Conservation (phyloP, 2,888 invertebrate genomes). For the Caenorhabditis angaria region DNA sequence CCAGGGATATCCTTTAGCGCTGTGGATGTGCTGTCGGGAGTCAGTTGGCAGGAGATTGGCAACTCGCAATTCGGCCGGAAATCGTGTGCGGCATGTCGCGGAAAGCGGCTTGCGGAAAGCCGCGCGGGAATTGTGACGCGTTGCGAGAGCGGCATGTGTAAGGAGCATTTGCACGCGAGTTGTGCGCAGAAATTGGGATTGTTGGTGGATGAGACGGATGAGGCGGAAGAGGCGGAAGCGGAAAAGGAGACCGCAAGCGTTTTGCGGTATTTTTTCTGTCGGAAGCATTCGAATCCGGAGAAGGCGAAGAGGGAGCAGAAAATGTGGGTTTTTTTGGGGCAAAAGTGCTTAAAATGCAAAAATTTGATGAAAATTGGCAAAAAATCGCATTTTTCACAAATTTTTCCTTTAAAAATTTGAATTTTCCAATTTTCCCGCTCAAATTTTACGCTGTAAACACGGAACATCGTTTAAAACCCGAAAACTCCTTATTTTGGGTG, state of each 20-base stretch:
- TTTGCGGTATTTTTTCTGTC: slow-evolving; percentile 61
- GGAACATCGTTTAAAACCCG: too few species aligned
- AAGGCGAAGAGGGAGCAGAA: slow-evolving; percentile 38
- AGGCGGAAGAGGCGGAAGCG: slow-evolving; percentile 24
- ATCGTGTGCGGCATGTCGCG: slow-evolving; percentile 86
- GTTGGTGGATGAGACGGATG: slow-evolving; percentile 57
- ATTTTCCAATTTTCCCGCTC: too few species aligned
- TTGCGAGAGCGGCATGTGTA: slow-evolving; percentile 98
- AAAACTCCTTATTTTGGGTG: too few species aligned
- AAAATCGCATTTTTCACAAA: too few species aligned
- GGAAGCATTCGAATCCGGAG: slow-evolving; percentile 56
- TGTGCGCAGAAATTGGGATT: slow-evolving; percentile 76
- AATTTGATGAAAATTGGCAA: not conserved
- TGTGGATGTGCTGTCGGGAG: slow-evolving; percentile 84
- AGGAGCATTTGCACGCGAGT: slow-evolving; percentile 95
- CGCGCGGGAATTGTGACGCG: slow-evolving; percentile 93
- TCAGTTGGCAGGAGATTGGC: slow-evolving; percentile 96
- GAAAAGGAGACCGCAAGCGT: slow-evolving; percentile 27
- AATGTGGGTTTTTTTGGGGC: slow-evolving; percentile 25
- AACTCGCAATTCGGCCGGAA: slow-evolving; percentile 95
- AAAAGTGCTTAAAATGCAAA: not conserved
- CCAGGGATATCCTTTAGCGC: slow-evolving; percentile 97
- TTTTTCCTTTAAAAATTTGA: too few species aligned
- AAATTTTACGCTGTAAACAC: too few species aligned
- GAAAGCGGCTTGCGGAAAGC: slow-evolving; percentile 85